Conservation (phyloP, 2,888 invertebrate genomes). For the Parapristionchus giblindavisi region DNA sequence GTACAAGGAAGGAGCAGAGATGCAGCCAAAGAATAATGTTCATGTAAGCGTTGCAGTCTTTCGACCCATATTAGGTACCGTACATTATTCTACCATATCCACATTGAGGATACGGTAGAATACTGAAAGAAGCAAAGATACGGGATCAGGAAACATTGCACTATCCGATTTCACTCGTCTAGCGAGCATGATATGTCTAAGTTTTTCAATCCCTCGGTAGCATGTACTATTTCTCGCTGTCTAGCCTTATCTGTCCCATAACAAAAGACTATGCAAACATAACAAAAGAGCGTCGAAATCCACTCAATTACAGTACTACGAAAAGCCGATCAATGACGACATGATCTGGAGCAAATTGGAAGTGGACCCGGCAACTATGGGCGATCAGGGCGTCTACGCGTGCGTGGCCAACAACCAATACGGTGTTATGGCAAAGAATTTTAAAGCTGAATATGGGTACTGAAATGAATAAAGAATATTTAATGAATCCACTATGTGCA, state of each 20-base stretch:
- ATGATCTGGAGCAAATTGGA: slow-evolving; percentile 68
- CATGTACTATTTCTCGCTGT: no score
- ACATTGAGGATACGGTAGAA: not conserved
- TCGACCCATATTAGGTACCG: not conserved
- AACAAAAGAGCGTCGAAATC: no score
- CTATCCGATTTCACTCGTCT: no score
- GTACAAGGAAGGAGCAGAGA: slow-evolving; percentile 93
- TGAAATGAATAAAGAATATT: slow-evolving; percentile 43
- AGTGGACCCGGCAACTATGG: slow-evolving; percentile 69
- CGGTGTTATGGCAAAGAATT: slow-evolving; percentile 69
- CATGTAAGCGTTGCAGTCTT: slow-evolving; percentile 55
- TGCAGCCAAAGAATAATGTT: slow-evolving; percentile 75
- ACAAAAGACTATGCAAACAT: no score
- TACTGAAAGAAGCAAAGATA: not conserved
- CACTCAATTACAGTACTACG: slow-evolving; percentile 64
- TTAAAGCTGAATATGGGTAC: slow-evolving; percentile 68
- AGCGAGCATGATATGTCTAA: no score
- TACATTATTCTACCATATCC: not conserved
- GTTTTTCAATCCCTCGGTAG: no score
- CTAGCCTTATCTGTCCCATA: no score
- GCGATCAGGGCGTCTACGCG: slow-evolving; percentile 67
- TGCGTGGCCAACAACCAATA: slow-evolving; percentile 68
- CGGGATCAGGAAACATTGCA: no score
- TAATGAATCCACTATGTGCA: no score
- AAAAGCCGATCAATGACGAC: slow-evolving; percentile 62